These are phyloP conservation scores for Heliconius himera DNA, from an alignment of 1,140 invertebrate species.

Conservation along the genomic window DNA sequence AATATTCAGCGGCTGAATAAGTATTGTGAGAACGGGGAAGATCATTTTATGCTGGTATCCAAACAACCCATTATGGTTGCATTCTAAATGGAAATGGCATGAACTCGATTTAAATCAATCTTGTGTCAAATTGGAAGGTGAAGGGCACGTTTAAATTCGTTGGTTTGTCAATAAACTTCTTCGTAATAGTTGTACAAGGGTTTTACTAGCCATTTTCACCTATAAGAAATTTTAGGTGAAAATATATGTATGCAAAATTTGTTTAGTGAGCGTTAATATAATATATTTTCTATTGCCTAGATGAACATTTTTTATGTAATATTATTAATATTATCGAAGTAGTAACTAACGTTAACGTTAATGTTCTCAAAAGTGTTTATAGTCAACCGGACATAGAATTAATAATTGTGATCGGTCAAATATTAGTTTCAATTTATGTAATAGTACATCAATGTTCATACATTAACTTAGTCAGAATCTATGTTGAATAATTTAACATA, in stretches of 20 bases:
- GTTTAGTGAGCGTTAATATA: too few species aligned
- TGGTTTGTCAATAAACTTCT: constrained; percentile 36
- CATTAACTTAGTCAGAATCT: constrained; percentile 17
- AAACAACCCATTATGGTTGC: constrained; percentile 63
- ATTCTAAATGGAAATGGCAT: constrained; percentile 63
- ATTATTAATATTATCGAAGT: too few species aligned
- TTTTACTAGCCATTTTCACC: not conserved
- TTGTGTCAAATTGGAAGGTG: constrained; percentile 67
- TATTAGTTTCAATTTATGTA: not conserved
- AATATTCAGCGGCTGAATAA: constrained; percentile 42
- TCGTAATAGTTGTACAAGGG: constrained; percentile 20
- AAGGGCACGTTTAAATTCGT: constrained; percentile 45
- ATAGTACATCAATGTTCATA: constrained; percentile 15
- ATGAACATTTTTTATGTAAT: too few species aligned
- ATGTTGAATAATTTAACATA: constrained; percentile 37
- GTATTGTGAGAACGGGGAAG: constrained; percentile 37
- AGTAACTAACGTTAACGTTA: too few species aligned
- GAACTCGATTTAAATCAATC: constrained; percentile 74
- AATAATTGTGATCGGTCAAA: too few species aligned
- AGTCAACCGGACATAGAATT: too few species aligned
- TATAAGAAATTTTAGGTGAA: too few species aligned
- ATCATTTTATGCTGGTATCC: constrained; percentile 54
- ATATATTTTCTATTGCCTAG: too few species aligned
- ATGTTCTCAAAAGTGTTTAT: too few species aligned
- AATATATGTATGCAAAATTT: too few species aligned